Conservation (phyloP, 2,797 vertebrate genomes). For the Buceros bicornis region DNA sequence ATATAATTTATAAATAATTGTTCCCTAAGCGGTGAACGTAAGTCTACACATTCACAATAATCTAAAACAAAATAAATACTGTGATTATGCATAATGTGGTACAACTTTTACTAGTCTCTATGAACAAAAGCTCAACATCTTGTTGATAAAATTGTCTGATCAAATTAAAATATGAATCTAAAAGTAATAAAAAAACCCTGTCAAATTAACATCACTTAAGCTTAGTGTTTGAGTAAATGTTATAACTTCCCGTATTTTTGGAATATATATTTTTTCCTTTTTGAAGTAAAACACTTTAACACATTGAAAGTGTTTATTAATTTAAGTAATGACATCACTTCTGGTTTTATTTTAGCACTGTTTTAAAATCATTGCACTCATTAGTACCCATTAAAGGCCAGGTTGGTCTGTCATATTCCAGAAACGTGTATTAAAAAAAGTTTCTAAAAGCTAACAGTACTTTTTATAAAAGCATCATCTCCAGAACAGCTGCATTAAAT, state of each 20-base stretch:
- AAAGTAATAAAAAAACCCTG: constrained; percentile 51
- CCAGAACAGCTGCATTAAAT: constrained; percentile 65
- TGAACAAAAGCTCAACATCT: constrained; percentile 75
- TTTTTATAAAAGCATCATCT: constrained; percentile 71
- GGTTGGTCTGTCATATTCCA: constrained; percentile 76
- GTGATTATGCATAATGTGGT: constrained; percentile 78
- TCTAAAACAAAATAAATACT: constrained; percentile 84
- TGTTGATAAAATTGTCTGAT: constrained; percentile 75
- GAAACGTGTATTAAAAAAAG: constrained; percentile 62
- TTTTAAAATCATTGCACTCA: constrained; percentile 70
- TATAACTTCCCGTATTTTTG: constrained; percentile 42
- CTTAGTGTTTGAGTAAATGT: constrained; percentile 69
- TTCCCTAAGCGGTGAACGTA: constrained; percentile 82
- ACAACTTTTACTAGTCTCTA: constrained; percentile 76
- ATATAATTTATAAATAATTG: constrained; percentile 84
- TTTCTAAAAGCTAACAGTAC: constrained; percentile 73
- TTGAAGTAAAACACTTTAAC: constrained; percentile 77
- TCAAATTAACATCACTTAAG: constrained; percentile 79
- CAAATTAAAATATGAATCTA: constrained; percentile 76
- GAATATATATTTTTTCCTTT: constrained; percentile 57
- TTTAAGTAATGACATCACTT: constrained; percentile 76
- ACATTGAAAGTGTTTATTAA: constrained; percentile 66
- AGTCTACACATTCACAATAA: constrained; percentile 81
- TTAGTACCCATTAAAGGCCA: constrained; percentile 71
- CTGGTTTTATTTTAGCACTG: constrained; percentile 74